Evolutionary conservation across 2,113 vertebrate species (phyloP), one percentile per base, ranked within the genome.

Genomic region (Heterotilapia buettikoferi): DNA sequence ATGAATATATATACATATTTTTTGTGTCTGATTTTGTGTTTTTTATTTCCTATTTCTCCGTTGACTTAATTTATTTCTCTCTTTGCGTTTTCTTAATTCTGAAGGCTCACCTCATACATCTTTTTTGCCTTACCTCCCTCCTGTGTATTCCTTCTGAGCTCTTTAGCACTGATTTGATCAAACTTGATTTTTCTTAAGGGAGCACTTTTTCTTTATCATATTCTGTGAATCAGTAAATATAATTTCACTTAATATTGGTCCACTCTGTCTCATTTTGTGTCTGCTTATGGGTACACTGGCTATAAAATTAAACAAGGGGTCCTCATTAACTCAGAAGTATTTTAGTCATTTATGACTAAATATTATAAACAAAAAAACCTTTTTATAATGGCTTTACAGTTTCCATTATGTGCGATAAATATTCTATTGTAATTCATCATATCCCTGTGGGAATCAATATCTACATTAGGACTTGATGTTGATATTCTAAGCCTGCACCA

Each of bases 1-100:
- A 43, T 24, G 3, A 43, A 24, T 1, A 45, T 26, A 73, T 26
- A 73, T 73, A 3, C 2, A 0, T 73, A 63, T 63, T 63, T 0
- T 63, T 26, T 73, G 40, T 45, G 9, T 47, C 43, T 76, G 43
- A 29, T 47, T 76, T 47, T 2, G 43, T 76, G 0, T 76, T 76
- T 18, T 47, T 47, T 76, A 47, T 76, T 76, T 6, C 68, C 18
- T 63, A 9, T 63, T 63, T 63, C 9, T 36, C 2, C 3, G 59
- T 73, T 45, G 40, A 47, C 21, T 73, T 73, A 73, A 24, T 73
- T 45, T 18, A 26, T 45, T 45, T 29, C 26, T 73, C 21, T 18
- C 40, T 26, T 66, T 73, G 68, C 5, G 2, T 73, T 26, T 45
- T 76, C 21, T 73, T 45, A 68, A 73, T 45, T 26, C 21, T 18